Base-by-base conservation (phyloP, 2,888 invertebrate species). In the Pseudococcus jackbeardsleyi region DNA sequence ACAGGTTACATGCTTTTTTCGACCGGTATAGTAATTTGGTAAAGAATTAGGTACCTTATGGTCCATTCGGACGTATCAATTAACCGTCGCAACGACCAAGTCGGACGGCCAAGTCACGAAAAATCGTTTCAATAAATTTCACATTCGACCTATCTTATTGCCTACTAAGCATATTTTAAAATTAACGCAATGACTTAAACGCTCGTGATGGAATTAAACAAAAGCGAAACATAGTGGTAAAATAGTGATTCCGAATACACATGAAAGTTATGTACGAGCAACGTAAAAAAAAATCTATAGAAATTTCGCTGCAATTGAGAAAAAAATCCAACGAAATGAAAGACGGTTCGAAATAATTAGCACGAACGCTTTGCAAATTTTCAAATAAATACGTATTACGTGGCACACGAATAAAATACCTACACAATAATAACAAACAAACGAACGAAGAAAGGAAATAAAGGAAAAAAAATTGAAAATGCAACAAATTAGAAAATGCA, bases 401-500 rank as follows among this genome's bases (percentile, higher is more conserved):
- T 85, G 64, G 54, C 59, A 64, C 59, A 64, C 85, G 39, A 54
- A 54, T 50, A 54, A 12, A 3, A 48, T 46, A 46, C 42, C 42
- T 50, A 48, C 1, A 85, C 26, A 59, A 33, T 39, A 85, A 22
- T 64, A 54, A 85, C 64, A 85, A 85, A 64, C 39, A 85, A 59
- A 72, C 72, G 26, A 72, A 42, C 22, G 46, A 86, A 86, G 0
- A 33, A 26, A 85, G 12, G 33, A 64, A 22, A 86, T 46, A 68
- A 86, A 86, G 15, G 15, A 86, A 86, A 86, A 33, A 86, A 86
- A 86, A 33, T 42, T n/a, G 42, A 59, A 82, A 82, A 82, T 82
- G 79, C 79, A 82, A 82, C 79, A 17, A 82, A 82, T 82, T 82
- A 59, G 85, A 85, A 85, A 85, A 85, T 85, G 72, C 86, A 72